Evolutionary conservation across 2,113 vertebrate species (phyloP).

Genomic region (Malurus cyaneus): DNA sequence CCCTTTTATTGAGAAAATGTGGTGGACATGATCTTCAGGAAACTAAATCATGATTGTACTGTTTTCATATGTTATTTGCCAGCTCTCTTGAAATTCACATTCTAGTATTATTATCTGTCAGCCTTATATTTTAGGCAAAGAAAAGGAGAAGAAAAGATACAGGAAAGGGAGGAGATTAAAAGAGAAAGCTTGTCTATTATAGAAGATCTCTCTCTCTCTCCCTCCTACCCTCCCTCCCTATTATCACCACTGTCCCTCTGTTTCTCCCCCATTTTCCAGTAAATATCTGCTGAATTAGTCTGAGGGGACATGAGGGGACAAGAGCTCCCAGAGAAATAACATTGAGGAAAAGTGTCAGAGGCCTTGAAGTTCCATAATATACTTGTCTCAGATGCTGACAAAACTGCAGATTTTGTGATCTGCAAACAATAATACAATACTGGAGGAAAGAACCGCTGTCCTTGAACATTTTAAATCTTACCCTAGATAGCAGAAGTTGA

Average conservation of each 20-base stretch:
- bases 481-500: not conserved
- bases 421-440: not conserved
- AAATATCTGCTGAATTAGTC: not conserved
- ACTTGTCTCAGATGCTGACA: not conserved
- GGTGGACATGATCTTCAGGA: not conserved
- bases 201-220: not conserved
- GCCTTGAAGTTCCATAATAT: not conserved
- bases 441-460: not conserved
- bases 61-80: not conserved
- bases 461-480: not conserved
- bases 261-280: fast-evolving
- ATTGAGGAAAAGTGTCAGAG: not conserved
- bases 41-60: not conserved
- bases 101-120: not conserved
- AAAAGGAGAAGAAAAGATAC: not conserved
- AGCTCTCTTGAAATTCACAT: not conserved
- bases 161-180: not conserved
- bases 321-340: not conserved
- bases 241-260: not conserved
- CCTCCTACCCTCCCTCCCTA: fast-evolving
- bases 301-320: not conserved
- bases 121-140: not conserved
- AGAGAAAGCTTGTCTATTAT: not conserved
- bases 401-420: not conserved
- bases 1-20: not conserved